Base-by-base conservation (phyloP, 2,113 vertebrate genomes). In the Phalacrocorax aristotelis region DNA sequence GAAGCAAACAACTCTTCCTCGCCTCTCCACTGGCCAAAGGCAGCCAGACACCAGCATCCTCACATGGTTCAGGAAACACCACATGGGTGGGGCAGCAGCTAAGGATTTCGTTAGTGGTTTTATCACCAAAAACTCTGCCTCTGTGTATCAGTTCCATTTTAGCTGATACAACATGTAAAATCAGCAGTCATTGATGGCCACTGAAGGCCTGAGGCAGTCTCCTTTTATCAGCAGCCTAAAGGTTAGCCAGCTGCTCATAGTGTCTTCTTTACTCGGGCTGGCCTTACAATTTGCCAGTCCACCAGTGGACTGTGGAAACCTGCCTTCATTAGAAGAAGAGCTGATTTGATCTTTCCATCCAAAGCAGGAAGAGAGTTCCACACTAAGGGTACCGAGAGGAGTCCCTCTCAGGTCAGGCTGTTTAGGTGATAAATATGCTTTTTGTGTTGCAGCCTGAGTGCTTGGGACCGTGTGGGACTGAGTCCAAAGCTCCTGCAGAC, bases 41-140 rank as follows among this genome's bases (percentile, higher is more conserved):
- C 5, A 1, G 51, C 23, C 9, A 13, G 55, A 46, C 10, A 30
- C 15, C n/a, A 70, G 13, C 34, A 69, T 27, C 65, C 48, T 30
- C 5, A 3, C 42, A 54, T 0, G 0, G 18, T 6, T 49, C 46
- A 71, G 34, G 51, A 54, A 82, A 79, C 10, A 7, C 17, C 70
- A 34, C 5, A 2, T 4, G 2, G 16, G 21, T 55, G 42, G 38
- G 55, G 83, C 23, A 54, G 48, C 14, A 25, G 52, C 21, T 40
- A 83, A 71, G 42, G 71, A 58, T 75, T 91, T 70, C 0, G 0
- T 58, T 40, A 6, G 12, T 30, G 27, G 19, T 68, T 76, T 89
- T 69, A 77, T 21, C 12, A 1, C 22, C 26, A 26, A 69, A 71
- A 69, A 8, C 34, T 77, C 71, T 81, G 22, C 25, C 21, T 40